A percentile compares a stretch with the other conserved stretches of the same genome.
phyloP scores from a whole-genome alignment of 2,888 invertebrate genomes.

The Pseudanteris insignis region DNA sequence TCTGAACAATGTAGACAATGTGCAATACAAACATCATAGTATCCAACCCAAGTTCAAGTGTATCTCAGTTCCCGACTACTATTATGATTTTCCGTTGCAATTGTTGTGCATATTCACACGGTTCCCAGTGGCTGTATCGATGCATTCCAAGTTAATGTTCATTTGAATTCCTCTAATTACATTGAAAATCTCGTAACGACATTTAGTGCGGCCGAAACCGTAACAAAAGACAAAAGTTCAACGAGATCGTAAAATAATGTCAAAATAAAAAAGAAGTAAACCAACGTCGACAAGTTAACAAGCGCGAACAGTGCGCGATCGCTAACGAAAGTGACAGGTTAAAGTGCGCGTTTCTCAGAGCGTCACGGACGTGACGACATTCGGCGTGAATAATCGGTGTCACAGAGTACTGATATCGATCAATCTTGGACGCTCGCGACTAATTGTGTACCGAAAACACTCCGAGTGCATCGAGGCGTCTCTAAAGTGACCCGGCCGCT shows the following conservation, averaged over 20 bases:
- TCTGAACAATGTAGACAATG: no score
- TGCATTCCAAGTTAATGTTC: no score
- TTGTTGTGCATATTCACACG: no score
- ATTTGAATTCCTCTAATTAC: no score
- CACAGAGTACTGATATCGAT: slow-evolving; percentile 45
- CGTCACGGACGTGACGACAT: slow-evolving; percentile 38
- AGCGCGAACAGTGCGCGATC: background rate
- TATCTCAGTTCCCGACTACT: no score
- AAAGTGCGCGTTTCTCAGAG: slow-evolving; percentile 13
- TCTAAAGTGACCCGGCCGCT: slow-evolving; percentile 48
- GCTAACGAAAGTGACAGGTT: slow-evolving; percentile 29
- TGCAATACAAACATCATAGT: no score
- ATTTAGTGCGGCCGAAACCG: background rate
- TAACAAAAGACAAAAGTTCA: background rate
- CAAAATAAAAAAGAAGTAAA: background rate
- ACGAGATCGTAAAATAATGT: slow-evolving; percentile 4
- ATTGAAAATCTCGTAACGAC: background rate
- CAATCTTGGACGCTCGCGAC: slow-evolving; percentile 37
- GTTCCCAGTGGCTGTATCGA: no score
- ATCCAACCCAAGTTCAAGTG: no score
- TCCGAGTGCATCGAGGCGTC: slow-evolving; percentile 59
- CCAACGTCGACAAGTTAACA: slow-evolving; percentile 7
- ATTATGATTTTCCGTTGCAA: no score
- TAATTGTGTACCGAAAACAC: slow-evolving; percentile 54
- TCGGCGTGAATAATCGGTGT: slow-evolving; percentile 43